These are phyloP conservation scores for Brachyopa scutellaris DNA, from an alignment of 2,888 invertebrate species.

Conservation along the genomic window DNA sequence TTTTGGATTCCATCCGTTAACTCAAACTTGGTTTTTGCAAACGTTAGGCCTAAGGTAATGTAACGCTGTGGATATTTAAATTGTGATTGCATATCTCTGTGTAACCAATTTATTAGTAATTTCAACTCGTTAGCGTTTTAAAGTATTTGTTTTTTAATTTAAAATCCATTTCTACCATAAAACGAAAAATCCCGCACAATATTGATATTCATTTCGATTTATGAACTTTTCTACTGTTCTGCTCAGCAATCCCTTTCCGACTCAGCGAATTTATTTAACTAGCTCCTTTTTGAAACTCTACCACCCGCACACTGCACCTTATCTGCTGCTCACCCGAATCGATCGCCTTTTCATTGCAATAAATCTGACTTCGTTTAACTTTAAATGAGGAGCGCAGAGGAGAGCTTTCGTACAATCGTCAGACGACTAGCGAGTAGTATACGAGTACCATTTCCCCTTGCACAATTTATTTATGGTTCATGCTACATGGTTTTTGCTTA, in stretches of 20 bases:
- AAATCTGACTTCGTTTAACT: slow-evolving; percentile 49
- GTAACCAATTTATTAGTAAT: too few relatives aligned
- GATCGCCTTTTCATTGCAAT: slow-evolving; percentile 59
- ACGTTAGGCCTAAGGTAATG: too few relatives aligned
- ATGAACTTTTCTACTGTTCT: not conserved
- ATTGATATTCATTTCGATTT: not conserved
- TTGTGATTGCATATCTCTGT: too few relatives aligned
- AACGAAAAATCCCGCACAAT: too few relatives aligned
- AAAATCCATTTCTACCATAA: too few relatives aligned
- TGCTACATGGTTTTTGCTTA: slow-evolving; percentile 64
- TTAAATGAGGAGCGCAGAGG: too few relatives aligned
- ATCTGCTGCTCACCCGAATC: slow-evolving; percentile 52
- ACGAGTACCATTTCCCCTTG: slow-evolving; percentile 23
- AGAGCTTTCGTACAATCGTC: slow-evolving; percentile 42
- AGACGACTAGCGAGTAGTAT: too few relatives aligned
- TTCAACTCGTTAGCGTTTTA: too few relatives aligned
- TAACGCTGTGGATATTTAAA: too few relatives aligned
- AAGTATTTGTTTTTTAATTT: too few relatives aligned
- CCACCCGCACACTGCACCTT: slow-evolving; percentile 43
- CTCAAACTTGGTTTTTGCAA: too few relatives aligned
- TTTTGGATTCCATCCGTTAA: too few relatives aligned
- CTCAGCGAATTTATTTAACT: slow-evolving; percentile 30
- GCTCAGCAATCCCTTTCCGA: slow-evolving; percentile 38
- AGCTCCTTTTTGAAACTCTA: slow-evolving; percentile 41
- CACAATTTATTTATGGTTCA: slow-evolving; percentile 63